These are phyloP conservation scores for Strigops habroptila DNA, from an alignment of 2,113 vertebrate genomes.

Conservation along the genomic window DNA sequence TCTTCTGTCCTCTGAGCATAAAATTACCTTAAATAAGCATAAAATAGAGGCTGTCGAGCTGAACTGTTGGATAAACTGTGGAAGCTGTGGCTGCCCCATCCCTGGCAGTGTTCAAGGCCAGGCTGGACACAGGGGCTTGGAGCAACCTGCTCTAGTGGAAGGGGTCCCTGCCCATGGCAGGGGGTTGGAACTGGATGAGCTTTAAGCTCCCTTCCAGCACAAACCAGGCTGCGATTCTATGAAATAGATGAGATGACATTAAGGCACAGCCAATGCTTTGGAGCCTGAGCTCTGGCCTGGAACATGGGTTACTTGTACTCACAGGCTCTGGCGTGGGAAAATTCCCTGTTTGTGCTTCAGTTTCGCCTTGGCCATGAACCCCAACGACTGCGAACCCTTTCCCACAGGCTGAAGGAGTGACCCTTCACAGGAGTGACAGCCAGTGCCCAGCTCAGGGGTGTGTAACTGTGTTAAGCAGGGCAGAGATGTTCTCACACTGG, in stretches of 20 bases:
- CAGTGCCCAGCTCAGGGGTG: neutral
- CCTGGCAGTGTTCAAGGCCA: neutral
- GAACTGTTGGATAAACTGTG: neutral
- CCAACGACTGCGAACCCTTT: fast-evolving
- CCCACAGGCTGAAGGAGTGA: neutral
- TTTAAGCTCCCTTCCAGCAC: neutral
- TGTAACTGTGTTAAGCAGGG: fast-evolving
- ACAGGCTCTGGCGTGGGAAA: fast-evolving
- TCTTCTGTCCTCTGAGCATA: neutral
- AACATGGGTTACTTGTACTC: neutral
- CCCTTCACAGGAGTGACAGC: neutral
- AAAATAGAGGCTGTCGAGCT: neutral
- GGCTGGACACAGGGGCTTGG: neutral
- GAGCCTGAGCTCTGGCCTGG: neutral
- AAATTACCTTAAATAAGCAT: neutral
- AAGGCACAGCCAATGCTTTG: neutral
- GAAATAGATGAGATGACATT: neutral
- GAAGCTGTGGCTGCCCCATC: neutral
- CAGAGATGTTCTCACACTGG: neutral
- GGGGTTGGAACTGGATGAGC: neutral
- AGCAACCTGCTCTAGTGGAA: neutral
- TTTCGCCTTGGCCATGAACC: neutral
- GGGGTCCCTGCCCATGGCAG: neutral
- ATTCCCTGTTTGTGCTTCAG: neutral
- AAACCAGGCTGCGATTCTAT: neutral